These are phyloP conservation scores for Spicauda simplicius DNA, from an alignment of 2,888 invertebrate species.

Conservation along the genomic window DNA sequence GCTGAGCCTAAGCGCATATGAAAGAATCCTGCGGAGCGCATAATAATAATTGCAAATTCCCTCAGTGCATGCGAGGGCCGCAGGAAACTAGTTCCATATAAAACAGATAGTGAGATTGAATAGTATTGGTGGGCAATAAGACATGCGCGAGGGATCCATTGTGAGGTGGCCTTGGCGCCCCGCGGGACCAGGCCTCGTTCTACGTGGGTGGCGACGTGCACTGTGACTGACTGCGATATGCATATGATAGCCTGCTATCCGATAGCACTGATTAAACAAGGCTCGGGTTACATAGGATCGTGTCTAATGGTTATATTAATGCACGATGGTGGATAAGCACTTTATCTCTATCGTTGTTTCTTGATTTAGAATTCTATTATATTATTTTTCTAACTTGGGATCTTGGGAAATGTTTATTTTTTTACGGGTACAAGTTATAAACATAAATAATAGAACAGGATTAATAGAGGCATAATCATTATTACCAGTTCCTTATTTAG, in stretches of 20 bases:
- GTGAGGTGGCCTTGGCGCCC: slow-evolving; percentile 73
- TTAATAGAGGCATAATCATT: too few relatives aligned
- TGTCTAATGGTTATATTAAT: slow-evolving; percentile 20
- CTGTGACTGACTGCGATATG: slow-evolving; percentile 34
- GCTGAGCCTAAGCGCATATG: slow-evolving; percentile 26
- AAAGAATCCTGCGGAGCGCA: slow-evolving; percentile 35
- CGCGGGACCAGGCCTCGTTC: slow-evolving; percentile 58
- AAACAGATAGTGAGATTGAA: slow-evolving; percentile 78
- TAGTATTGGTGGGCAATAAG: slow-evolving; percentile 74
- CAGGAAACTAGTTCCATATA: slow-evolving; percentile 78
- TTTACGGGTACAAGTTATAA: too few relatives aligned
- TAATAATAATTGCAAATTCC: slow-evolving; percentile 54
- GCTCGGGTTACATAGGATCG: slow-evolving; percentile 24
- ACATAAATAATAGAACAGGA: too few relatives aligned
- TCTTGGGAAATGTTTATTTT: not conserved
- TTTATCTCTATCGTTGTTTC: slow-evolving; percentile 11
- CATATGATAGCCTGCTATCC: slow-evolving; percentile 23
- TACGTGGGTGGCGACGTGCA: slow-evolving; percentile 62
- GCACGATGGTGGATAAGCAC: slow-evolving; percentile 10
- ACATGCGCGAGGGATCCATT: slow-evolving; percentile 69
- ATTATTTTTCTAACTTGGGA: not conserved
- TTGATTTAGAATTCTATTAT: not conserved
- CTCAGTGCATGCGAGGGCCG: slow-evolving; percentile 59
- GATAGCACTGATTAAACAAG: slow-evolving; percentile 26
- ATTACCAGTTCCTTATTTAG: too few relatives aligned